A percentile compares a stretch with the other conserved stretches of the same genome.
These are phyloP conservation scores for Macrocentrus cingulum DNA, from an alignment of 1,140 invertebrate genomes.

Conservation along the genomic window DNA sequence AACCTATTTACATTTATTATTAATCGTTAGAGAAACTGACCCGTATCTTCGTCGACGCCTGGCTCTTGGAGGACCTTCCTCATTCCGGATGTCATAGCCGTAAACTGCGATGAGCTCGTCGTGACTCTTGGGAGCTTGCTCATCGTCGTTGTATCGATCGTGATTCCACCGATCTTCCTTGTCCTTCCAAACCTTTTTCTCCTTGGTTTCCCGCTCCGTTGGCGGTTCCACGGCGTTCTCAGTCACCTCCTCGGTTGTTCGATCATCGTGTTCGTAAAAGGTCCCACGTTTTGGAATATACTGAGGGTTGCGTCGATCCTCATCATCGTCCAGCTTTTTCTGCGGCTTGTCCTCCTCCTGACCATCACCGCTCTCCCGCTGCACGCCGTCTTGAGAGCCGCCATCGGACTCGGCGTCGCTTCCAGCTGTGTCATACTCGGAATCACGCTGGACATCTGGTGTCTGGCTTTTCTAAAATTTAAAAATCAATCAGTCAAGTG, in stretches of 20 bases:
- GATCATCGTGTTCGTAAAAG: constrained; percentile 95
- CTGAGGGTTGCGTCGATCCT: constrained; percentile 93
- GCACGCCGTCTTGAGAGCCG: constrained; percentile 52
- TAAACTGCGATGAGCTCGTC: constrained; percentile 86
- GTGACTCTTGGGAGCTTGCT: constrained; percentile 83
- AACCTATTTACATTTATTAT: constrained; percentile 21
- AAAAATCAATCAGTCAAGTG: too few species aligned
- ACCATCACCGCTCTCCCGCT: constrained; percentile 64
- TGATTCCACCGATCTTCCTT: constrained; percentile 83
- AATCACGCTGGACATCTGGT: constrained; percentile 56
- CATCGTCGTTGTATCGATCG: constrained; percentile 81
- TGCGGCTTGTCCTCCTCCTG: constrained; percentile 62
- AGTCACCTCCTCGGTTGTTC: constrained; percentile 71
- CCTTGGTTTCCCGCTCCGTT: constrained; percentile 52
- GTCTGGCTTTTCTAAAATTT: constrained; percentile 54
- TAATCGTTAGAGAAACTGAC: constrained; percentile 54
- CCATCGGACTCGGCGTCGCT: constrained; percentile 50
- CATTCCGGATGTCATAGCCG: constrained; percentile 92
- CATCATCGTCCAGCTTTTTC: constrained; percentile 85
- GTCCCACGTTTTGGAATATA: constrained; percentile 95
- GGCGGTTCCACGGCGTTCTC: constrained; percentile 47
- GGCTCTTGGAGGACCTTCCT: constrained; percentile 87
- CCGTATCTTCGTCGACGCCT: constrained; percentile 82
- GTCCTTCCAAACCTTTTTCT: constrained; percentile 66
- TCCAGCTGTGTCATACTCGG: constrained; percentile 58